Percentiles rank a stretch among this genome's conserved stretches.
Conservation (phyloP, 2,797 vertebrate species). For the Anguilla marmorata region DNA sequence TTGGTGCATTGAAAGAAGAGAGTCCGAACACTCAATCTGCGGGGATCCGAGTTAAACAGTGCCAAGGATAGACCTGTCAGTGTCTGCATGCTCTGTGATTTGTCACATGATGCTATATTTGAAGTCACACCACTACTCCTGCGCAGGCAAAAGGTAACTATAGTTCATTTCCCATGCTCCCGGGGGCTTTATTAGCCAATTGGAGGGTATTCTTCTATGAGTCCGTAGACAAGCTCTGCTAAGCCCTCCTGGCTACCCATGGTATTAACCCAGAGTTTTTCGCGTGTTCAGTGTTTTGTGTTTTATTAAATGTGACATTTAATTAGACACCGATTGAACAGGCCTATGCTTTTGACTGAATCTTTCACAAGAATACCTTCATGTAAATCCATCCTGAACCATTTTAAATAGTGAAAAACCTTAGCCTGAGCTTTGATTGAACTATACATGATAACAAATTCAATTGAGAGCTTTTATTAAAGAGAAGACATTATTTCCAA, state of each 20-base stretch:
- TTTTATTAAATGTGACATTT: neutral
- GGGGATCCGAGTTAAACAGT: conserved; percentile 39
- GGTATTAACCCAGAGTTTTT: neutral
- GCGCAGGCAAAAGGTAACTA: conserved; percentile 39
- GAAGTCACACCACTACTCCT: conserved; percentile 38
- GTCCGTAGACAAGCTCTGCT: neutral
- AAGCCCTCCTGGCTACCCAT: neutral
- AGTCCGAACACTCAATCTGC: neutral
- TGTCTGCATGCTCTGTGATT: conserved; percentile 15
- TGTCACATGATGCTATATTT: conserved; percentile 44
- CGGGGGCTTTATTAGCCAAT: neutral
- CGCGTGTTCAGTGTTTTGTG: neutral
- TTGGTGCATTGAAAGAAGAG: conserved; percentile 18
- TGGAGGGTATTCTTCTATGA: neutral
- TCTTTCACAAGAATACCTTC: neutral
- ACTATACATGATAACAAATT: neutral
- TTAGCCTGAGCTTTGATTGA: neutral
- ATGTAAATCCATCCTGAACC: neutral
- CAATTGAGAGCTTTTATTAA: neutral
- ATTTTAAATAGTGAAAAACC: neutral
- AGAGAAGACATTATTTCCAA: neutral
- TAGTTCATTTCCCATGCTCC: conserved; percentile 41
- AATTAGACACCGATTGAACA: neutral
- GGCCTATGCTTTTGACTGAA: neutral
- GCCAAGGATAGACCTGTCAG: conserved; percentile 20